Base-by-base conservation (phyloP, 2,797 vertebrate genomes). In the Neomorphus geoffroyi region DNA sequence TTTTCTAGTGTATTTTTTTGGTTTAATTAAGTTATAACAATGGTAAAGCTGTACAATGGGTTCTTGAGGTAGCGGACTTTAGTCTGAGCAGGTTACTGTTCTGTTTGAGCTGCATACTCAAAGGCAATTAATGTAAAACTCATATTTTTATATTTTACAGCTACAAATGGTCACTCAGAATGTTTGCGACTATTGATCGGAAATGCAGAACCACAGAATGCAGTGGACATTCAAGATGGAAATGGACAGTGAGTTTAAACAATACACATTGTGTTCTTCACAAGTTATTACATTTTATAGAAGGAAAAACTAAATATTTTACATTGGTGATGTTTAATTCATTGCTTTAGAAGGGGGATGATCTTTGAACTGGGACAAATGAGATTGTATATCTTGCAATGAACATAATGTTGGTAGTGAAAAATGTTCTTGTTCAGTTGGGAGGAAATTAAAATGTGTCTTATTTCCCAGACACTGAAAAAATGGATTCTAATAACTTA, bases 81-180 rank as follows among this genome's bases (percentile, higher is more conserved):
- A 79, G 37, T 75, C n/a, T 86, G 57, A 72, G 53, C 41, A 75
- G 23, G 27, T 51, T 69, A 8, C 18, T 1, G 1, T 64, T 74
- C 24, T 69, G 21, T 53, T 77, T 65, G 61, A 87, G 43, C 35
- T 79, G n/a, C 30, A 13, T 72, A 18, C 27, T 64, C 43, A 65
- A 65, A 72, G 37, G 26, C 41, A 73, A 37, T 51, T 39, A 7
- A 43, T 70, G 23, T 57, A 26, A 67, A 73, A 35, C 27, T 78
- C 12, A 1, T 78, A 8, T 78, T 94, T 90, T 90, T 78, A 41
- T 92, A 67, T 95, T 93, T 96, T 96, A 62, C 95, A 99, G 99
- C 99, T 97, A 99, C 99, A 46, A 99, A 99, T 86, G 99, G 99
- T 96, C 99, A 99, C 96, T 99, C 99, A 24, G 99, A 99, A 96